Evolutionary conservation across 2,888 invertebrate species (phyloP).

Genomic region (Heteromyza rotundicornis): DNA sequence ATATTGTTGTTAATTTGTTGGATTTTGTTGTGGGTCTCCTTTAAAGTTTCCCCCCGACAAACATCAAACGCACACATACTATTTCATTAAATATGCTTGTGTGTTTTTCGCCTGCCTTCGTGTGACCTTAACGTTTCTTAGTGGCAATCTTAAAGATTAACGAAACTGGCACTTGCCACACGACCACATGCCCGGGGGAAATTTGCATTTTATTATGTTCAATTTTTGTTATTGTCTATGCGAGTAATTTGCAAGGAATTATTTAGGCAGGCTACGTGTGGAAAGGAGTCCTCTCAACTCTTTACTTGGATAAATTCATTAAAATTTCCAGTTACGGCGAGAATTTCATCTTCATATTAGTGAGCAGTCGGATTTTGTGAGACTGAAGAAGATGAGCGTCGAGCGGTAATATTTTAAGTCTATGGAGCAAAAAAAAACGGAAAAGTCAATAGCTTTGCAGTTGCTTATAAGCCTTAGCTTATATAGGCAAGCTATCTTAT

Average conservation of each 20-base stretch:
- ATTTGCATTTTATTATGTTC: background rate
- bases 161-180: background rate
- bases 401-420: too few species aligned
- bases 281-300: too few species aligned
- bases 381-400: too few species aligned
- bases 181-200: background rate
- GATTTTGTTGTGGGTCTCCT: background rate
- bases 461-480: too few species aligned
- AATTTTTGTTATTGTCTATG: background rate
- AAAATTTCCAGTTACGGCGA: too few species aligned
- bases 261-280: too few species aligned
- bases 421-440: too few species aligned
- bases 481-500: too few species aligned
- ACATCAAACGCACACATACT: background rate
- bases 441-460: too few species aligned
- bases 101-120: background rate
- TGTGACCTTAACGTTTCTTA: background rate
- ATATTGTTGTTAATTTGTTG: slow-evolving; percentile 5
- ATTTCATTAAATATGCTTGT: slow-evolving; percentile 1
- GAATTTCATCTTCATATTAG: too few species aligned
- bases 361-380: too few species aligned
- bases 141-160: background rate
- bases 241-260: background rate
- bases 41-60: background rate
- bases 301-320: too few species aligned